phyloP scores from a whole-genome alignment of 2,797 vertebrate species.

The Poliocrania exsul region DNA sequence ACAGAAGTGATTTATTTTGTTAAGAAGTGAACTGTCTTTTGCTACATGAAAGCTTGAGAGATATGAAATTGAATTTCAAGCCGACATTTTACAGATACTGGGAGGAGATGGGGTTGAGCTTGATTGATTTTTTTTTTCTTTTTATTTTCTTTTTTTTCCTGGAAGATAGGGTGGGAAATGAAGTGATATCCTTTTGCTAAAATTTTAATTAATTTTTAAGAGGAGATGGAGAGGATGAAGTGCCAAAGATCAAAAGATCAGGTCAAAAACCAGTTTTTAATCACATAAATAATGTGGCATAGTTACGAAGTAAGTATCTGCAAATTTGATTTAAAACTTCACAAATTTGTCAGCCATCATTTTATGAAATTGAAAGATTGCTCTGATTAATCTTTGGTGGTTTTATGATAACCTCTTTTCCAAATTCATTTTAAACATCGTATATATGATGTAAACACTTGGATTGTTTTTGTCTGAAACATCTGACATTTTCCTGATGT shows the following conservation, averaged over 20 bases:
- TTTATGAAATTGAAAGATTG: slow-evolving; percentile 66
- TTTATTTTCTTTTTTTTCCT: accelerated
- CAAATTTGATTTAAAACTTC: slow-evolving; percentile 84
- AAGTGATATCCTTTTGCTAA: slow-evolving; percentile 84
- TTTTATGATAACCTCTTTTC: not conserved
- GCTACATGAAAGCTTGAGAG: slow-evolving; percentile 84
- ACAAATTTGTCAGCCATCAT: slow-evolving; percentile 80
- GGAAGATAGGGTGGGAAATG: slow-evolving; percentile 78
- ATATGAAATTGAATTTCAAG: slow-evolving; percentile 86
- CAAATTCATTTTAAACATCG: not conserved
- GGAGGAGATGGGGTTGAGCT: slow-evolving; percentile 76
- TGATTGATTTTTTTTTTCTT: slow-evolving; percentile 80
- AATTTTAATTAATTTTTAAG: slow-evolving; percentile 96
- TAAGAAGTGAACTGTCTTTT: slow-evolving; percentile 90
- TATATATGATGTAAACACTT: not conserved
- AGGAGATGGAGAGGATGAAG: slow-evolving; percentile 91
- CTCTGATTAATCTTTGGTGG: slow-evolving; percentile 65
- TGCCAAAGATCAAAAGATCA: slow-evolving; percentile 92
- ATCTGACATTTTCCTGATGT: not conserved
- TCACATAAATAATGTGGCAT: slow-evolving; percentile 89
- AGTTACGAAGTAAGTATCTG: slow-evolving; percentile 80
- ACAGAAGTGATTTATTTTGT: slow-evolving; percentile 89
- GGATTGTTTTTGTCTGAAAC: not conserved
- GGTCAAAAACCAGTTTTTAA: slow-evolving; percentile 97
- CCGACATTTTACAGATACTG: slow-evolving; percentile 81